Percentiles rank a stretch among this genome's conserved stretches.
These are phyloP conservation scores for Varanus komodoensis DNA, from an alignment of 2,113 vertebrate species.

Conservation along the genomic window DNA sequence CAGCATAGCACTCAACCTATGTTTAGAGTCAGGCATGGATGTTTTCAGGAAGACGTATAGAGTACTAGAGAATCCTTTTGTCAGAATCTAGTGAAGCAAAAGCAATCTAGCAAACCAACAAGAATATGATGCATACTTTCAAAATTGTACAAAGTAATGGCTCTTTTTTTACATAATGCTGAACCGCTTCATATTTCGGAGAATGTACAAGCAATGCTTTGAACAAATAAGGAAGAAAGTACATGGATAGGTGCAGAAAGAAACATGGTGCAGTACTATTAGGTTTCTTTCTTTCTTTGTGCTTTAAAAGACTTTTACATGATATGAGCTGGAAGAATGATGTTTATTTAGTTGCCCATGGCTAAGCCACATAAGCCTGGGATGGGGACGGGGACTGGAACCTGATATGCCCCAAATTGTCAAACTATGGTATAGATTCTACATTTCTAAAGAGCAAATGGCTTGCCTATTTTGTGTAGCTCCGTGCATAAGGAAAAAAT, in stretches of 20 bases:
- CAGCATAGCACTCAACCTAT: background rate
- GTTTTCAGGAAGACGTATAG: background rate
- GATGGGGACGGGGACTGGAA: too few relatives aligned
- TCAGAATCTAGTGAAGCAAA: background rate
- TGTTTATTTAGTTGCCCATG: background rate
- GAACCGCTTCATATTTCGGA: background rate
- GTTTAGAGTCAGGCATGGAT: background rate
- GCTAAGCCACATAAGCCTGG: background rate
- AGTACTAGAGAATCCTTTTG: background rate
- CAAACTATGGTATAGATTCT: too few relatives aligned
- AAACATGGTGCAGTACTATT: background rate
- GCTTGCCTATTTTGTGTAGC: too few relatives aligned
- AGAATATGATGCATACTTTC: background rate
- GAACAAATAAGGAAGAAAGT: background rate
- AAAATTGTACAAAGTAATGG: background rate
- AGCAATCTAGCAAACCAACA: background rate
- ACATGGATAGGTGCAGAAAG: background rate
- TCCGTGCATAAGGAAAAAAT: too few relatives aligned
- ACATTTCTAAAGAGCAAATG: too few relatives aligned
- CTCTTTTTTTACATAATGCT: background rate
- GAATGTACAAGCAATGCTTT: background rate
- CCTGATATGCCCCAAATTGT: too few relatives aligned
- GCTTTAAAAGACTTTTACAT: too few relatives aligned
- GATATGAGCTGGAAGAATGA: background rate
- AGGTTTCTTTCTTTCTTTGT: background rate